Percentiles rank a stretch among this genome's conserved stretches.
phyloP scores from a whole-genome alignment of 1,140 invertebrate species.

The Pseudomyrmex concolor region DNA sequence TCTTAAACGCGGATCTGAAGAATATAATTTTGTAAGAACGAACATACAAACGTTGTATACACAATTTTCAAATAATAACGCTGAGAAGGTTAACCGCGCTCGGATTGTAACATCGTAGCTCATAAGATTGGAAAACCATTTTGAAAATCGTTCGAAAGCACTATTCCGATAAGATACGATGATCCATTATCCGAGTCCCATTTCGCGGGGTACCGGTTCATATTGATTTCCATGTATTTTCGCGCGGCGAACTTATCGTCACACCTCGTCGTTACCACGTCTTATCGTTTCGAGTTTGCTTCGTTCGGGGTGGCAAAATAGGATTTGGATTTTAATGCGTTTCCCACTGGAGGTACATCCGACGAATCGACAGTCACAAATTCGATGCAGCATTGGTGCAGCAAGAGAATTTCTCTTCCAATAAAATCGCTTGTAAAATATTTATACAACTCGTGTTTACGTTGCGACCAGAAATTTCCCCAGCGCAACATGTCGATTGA shows the following conservation, averaged over 20 bases:
- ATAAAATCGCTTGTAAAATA: conserved; percentile 55
- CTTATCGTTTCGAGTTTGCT: conserved; percentile 53
- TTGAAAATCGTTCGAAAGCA: conserved; percentile 50
- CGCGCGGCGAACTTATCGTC: conserved; percentile 40
- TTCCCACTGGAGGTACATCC: conserved; percentile 46
- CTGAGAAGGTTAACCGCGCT: background rate
- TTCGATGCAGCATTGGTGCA: conserved; percentile 28
- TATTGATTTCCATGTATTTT: conserved; percentile 61
- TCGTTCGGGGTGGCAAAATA: conserved; percentile 56
- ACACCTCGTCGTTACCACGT: conserved; percentile 51
- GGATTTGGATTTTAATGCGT: conserved; percentile 61
- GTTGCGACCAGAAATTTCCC: conserved; percentile 23
- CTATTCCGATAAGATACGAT: conserved; percentile 52
- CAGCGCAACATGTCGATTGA: conserved; percentile 14
- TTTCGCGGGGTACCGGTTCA: conserved; percentile 48
- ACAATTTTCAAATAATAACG: background rate
- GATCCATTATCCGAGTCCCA: conserved; percentile 53
- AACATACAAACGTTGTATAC: too few relatives aligned
- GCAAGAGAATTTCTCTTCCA: conserved; percentile 43
- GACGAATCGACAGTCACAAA: conserved; percentile 57
- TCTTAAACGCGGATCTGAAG: too few relatives aligned
- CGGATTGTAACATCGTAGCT: conserved; percentile 25
- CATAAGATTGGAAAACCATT: conserved; percentile 55
- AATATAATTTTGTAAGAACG: background rate
- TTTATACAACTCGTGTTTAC: conserved; percentile 55